A percentile compares a stretch with the other conserved stretches of the same genome.
These are phyloP conservation scores for Morbakka virulenta DNA, from an alignment of 30 jellyfish, hydroid and myxozoan genomes.

Conservation along the genomic window DNA sequence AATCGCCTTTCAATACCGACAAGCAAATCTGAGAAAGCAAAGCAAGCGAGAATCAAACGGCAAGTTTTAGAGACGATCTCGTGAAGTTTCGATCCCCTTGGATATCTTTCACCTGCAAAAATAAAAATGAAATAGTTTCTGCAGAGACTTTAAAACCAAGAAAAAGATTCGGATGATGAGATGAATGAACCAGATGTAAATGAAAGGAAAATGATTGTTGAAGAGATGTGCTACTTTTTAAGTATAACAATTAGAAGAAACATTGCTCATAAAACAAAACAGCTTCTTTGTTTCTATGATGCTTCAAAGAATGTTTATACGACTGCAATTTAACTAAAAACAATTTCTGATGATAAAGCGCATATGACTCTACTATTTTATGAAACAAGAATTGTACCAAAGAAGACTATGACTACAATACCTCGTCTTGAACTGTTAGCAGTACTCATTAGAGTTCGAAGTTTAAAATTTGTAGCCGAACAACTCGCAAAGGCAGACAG, in stretches of 20 bases:
- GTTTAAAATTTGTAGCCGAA: constrained; percentile 1
- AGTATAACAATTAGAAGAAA: constrained; percentile 2
- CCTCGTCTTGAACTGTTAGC: too few species aligned
- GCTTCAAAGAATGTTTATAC: constrained; percentile 4
- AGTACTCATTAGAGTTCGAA: constrained; percentile 5
- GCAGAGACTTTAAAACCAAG: constrained; percentile 16
- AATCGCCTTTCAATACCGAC: constrained; percentile 8
- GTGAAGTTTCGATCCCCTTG: constrained; percentile 7
- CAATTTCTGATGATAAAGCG: not conserved
- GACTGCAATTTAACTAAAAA: constrained; percentile 11
- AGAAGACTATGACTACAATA: constrained; percentile 1
- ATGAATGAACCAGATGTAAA: too few species aligned
- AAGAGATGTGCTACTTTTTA: not conserved
- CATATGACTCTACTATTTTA: not conserved
- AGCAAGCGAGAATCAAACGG: constrained; percentile 15
- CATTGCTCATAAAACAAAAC: constrained; percentile 8
- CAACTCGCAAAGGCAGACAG: not conserved
- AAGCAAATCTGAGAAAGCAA: not conserved
- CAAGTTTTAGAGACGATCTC: constrained; percentile 27
- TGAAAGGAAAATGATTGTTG: not conserved
- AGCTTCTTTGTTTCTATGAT: constrained; percentile 9
- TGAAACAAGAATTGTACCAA: constrained; percentile 7
- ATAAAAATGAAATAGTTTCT: constrained; percentile 3
- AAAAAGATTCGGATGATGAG: constrained; percentile 42
- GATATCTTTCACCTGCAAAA: constrained; percentile 15